Evolutionary conservation across 1,140 invertebrate species (phyloP), one percentile per base, ranked within the genome.

Genomic region (Orussus abietinus): DNA sequence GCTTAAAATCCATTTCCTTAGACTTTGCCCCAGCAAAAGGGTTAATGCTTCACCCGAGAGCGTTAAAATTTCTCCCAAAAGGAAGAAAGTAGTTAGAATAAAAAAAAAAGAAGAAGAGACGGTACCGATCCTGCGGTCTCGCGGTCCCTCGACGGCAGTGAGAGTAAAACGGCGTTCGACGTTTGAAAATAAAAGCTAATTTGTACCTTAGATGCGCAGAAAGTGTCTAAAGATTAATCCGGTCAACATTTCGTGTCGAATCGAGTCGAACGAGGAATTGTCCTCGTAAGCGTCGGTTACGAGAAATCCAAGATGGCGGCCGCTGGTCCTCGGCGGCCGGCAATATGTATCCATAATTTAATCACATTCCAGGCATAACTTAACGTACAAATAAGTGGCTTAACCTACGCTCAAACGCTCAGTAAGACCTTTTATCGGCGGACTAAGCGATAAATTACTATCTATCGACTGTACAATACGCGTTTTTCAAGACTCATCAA

Each of bases 361-460:
- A 36, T 51, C 45, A 29, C 31, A 22, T 32, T 34, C 34, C 46
- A 37, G 47, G 47, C 37, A 53, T 49, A 49, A 41, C 51, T 54
- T 54, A 5, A 5, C 5, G 14, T 5, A 31, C 5, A 31, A 55
- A 55, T 51, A n/a, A n/a, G n/a, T n/a, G n/a, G n/a, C n/a, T n/a
- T n/a, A n/a, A n/a, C 44, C 40, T 54, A 20, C 36, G 5, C 52
- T 55, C 54, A 55, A 53, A 19, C 32, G 42, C 53, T 56, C 51
- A 55, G 39, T 52, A 43, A 56, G 55, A n/a, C n/a, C n/a, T 49
- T 45, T 47, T 55, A 56, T 42, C 42, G 38, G 48, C 46, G 53
- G 53, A 55, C 49, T 52, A 49, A 55, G 35, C 45, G 49, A 52
- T 56, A 49, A 56, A 56, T 56, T 56, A 55, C 54, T 39, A 37